phyloP scores from a whole-genome alignment of 2,888 invertebrate species.

The Nomada goodeniana region DNA sequence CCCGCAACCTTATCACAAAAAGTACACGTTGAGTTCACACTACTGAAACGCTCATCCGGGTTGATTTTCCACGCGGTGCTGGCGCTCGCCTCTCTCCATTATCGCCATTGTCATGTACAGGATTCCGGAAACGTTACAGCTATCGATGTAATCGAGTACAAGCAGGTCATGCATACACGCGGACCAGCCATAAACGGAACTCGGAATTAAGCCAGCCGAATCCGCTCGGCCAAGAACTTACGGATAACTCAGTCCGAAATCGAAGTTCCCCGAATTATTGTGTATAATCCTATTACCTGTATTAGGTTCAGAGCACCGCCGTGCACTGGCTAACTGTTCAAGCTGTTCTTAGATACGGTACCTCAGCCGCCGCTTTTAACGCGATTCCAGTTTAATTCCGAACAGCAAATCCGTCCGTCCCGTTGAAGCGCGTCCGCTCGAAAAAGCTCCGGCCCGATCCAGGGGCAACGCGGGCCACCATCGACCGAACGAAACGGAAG shows the following conservation, averaged over 20 bases:
- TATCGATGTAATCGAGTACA: slow-evolving; percentile 15
- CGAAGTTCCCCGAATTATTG: slow-evolving; percentile 66
- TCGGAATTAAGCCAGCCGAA: slow-evolving; percentile 63
- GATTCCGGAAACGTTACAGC: slow-evolving; percentile 32
- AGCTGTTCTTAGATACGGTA: slow-evolving; percentile 11
- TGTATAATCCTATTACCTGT: slow-evolving; percentile 64
- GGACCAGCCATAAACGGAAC: slow-evolving; percentile 34
- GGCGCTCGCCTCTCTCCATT: slow-evolving; percentile 5
- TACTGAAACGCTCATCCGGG: no score
- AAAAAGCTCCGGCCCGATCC: background rate
- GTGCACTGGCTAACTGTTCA: slow-evolving; percentile 18
- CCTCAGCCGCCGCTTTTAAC: slow-evolving; percentile 38
- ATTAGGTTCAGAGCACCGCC: slow-evolving; percentile 39
- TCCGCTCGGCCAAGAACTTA: slow-evolving; percentile 53
- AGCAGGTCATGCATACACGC: slow-evolving; percentile 28
- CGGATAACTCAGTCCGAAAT: slow-evolving; percentile 64
- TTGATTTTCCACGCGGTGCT: no score
- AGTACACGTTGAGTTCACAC: no score
- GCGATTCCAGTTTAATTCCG: slow-evolving; percentile 36
- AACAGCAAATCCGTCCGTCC: background rate
- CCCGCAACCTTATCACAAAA: no score
- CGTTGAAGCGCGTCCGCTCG: background rate
- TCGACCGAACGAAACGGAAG: slow-evolving; percentile 28
- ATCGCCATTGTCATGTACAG: slow-evolving; percentile 19
- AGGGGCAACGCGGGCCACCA: background rate